Evolutionary conservation across 2,113 vertebrate genomes (phyloP).

Genomic region (Atrichornis clamosus): DNA sequence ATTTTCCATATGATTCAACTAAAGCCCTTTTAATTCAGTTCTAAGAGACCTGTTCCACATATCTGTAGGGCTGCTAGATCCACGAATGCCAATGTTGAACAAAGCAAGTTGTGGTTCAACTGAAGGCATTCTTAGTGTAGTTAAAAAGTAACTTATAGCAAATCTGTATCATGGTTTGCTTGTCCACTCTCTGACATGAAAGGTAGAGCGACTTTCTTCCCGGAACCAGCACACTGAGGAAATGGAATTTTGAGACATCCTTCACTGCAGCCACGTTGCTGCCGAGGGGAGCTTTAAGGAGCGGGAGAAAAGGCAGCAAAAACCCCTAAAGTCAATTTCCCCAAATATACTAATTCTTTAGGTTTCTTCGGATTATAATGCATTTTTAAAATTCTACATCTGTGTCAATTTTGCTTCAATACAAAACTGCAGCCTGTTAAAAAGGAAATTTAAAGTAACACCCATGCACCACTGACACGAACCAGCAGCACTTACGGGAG

Average conservation of each 20-base stretch:
- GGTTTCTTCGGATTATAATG: background rate
- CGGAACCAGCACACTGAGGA: background rate
- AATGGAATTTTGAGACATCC: fast-evolving
- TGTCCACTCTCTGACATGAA: background rate
- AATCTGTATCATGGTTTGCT: background rate
- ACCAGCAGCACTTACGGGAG: constrained; percentile 31
- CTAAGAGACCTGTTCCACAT: background rate
- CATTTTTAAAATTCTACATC: background rate
- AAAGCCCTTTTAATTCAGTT: background rate
- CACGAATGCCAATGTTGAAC: background rate
- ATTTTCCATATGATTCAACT: background rate
- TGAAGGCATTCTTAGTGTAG: background rate
- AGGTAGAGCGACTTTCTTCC: background rate
- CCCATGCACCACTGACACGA: background rate
- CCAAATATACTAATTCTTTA: background rate
- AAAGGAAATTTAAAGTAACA: background rate
- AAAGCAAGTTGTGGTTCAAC: background rate
- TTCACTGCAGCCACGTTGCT: background rate
- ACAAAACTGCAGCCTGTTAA: background rate
- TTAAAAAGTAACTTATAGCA: background rate
- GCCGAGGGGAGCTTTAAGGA: background rate
- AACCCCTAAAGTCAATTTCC: background rate
- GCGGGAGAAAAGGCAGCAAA: background rate
- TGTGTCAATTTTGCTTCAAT: background rate
- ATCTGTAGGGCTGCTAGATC: background rate